A percentile compares a stretch with the other conserved stretches of the same genome.
Conservation (phyloP, 2,113 vertebrate species). For the Lipophrys pholis region DNA sequence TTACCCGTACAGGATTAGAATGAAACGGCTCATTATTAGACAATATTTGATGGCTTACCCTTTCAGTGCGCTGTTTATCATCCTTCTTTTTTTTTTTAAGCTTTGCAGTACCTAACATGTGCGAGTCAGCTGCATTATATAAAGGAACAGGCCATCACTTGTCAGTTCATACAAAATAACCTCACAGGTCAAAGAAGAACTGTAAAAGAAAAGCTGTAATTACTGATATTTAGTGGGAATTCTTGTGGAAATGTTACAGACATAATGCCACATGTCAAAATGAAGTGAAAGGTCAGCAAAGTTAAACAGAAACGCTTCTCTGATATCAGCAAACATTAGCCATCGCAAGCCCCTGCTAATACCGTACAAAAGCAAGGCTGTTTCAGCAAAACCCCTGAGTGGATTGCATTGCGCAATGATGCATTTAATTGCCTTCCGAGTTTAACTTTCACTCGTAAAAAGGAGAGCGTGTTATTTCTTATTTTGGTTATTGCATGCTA, state of each 20-base stretch:
- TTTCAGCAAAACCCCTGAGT: background rate
- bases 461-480: background rate
- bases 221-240: too few relatives aligned
- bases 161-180: too few relatives aligned
- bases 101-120: slow-evolving; percentile 5
- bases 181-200: too few relatives aligned
- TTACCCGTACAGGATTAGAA: slow-evolving; percentile 78
- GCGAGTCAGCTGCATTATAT: slow-evolving; percentile 13
- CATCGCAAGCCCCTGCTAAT: background rate
- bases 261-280: too few relatives aligned
- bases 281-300: background rate
- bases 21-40: slow-evolving; percentile 76
- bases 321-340: background rate
- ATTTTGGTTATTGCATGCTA: background rate
- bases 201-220: background rate
- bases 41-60: slow-evolving; percentile 75
- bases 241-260: too few relatives aligned
- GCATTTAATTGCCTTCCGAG: slow-evolving; percentile 5
- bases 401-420: background rate
- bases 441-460: slow-evolving; percentile 2
- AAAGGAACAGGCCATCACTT: slow-evolving; percentile 6
- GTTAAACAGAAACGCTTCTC: background rate
- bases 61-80: slow-evolving; percentile 54
- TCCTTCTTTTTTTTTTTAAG: slow-evolving; percentile 31
- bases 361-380: background rate